Base-by-base conservation (phyloP, 2,113 vertebrate genomes). In the Melospiza georgiana region DNA sequence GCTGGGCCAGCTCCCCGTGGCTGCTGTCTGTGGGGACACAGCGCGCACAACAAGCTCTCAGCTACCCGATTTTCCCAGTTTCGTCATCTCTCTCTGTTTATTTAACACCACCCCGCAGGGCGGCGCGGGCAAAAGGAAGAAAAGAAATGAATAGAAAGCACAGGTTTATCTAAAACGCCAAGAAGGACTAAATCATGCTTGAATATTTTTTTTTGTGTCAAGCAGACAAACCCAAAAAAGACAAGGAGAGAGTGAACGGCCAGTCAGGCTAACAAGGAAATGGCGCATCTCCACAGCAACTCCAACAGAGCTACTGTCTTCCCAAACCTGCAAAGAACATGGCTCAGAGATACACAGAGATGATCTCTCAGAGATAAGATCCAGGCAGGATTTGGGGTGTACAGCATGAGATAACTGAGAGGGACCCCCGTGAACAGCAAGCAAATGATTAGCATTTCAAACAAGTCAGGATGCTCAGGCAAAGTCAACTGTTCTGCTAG, bases 1-100 rank as follows among this genome's bases (percentile, higher is more conserved):
- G 99, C 97, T 99, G 99, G 59, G 98, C 96, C 89, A 99, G 97
- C 59, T 99, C 99, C 12, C 98, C 98, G 9, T 99, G 99, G 97
- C 99, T 98, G 84, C 98, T 98, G 95, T 99, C 99, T 99, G 97
- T 94, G 59, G 94, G 91, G 91, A 97, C 19, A 97, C 85, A 95
- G 84, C 91, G 96, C 87, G 88, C 35, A 96, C 89, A 94, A 81
- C 22, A 94, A 78, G 51, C 44, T 65, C 58, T 98, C 88, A 97
- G 22, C 77, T 10, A 22, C 6, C 67, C 49, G 27, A 2, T 13
- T n/a, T 12, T 55, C 17, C 87, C 92, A 82, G 13, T 23, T 31
- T 31, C 14, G 1, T 31, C 22, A 35, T 35, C 63, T 41, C 15
- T 0, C 27, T 69, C n/a, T 3, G 0, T 7, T 41, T 25, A 5